Conservation (phyloP, 2,888 invertebrate species). For the Cosmia trapezina region DNA sequence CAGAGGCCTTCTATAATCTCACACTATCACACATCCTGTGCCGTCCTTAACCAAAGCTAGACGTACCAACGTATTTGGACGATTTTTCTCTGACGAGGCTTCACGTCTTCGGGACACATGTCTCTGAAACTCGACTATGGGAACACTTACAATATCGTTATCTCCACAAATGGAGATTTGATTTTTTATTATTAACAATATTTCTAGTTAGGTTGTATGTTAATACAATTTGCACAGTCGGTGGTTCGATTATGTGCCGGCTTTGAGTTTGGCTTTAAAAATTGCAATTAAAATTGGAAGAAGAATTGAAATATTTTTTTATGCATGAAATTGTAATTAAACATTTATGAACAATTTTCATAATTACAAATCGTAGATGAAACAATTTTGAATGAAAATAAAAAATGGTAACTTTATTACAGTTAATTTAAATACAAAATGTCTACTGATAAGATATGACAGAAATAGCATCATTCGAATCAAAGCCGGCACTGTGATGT, state of each 20-base stretch:
- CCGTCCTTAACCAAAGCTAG: conserved; percentile 82
- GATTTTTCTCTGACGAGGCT: conserved; percentile 59
- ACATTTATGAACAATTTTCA: background rate
- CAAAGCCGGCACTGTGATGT: conserved; percentile 49
- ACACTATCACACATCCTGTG: conserved; percentile 67
- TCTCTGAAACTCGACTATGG: conserved; percentile 71
- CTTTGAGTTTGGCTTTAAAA: conserved; percentile 41
- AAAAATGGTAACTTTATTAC: background rate
- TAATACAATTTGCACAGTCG: conserved; percentile 67
- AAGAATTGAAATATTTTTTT: background rate
- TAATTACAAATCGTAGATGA: background rate
- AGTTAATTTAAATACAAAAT: conserved; percentile 13
- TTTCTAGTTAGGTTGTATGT: conserved; percentile 66
- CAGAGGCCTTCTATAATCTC: conserved; percentile 84
- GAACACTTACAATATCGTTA: conserved; percentile 82
- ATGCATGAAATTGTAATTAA: background rate
- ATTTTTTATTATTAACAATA: conserved; percentile 71
- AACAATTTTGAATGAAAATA: background rate
- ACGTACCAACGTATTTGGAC: conserved; percentile 73
- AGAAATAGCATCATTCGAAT: conserved; percentile 30
- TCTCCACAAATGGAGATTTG: conserved; percentile 87
- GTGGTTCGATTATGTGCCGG: conserved; percentile 55
- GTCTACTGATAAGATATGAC: conserved; percentile 28
- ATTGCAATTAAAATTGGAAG: background rate
- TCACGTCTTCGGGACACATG: conserved; percentile 42